Percentiles rank a stretch among this genome's conserved stretches.
Evolutionary conservation across 2,888 invertebrate genomes (phyloP).

Genomic region (Drosophila nigritarsus): DNA sequence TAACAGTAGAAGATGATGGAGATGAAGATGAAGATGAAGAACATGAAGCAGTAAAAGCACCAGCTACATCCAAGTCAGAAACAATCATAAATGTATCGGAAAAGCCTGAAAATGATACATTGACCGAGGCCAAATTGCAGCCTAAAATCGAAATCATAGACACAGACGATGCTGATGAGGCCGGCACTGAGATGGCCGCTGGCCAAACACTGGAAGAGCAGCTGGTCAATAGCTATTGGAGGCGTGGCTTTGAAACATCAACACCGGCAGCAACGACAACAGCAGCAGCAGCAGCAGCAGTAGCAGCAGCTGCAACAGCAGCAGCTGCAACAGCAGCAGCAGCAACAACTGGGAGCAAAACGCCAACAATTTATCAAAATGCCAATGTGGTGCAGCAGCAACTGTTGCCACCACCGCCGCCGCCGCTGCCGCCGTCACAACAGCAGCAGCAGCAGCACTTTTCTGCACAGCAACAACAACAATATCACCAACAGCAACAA

Average conservation of each 20-base stretch:
- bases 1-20: slow-evolving; percentile 23
- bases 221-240: slow-evolving; percentile 91
- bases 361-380: slow-evolving; percentile 83
- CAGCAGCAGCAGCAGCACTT: slow-evolving; percentile 56
- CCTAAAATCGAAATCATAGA: slow-evolving; percentile 57
- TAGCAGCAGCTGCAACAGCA: not conserved
- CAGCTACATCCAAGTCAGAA: slow-evolving; percentile 18
- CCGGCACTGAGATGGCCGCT: slow-evolving; percentile 2
- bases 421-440: slow-evolving; percentile 49
- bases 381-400: slow-evolving; percentile 70
- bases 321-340: not conserved
- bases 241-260: slow-evolving; percentile 88
- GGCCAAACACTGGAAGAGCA: slow-evolving; percentile 89
- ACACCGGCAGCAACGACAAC: slow-evolving; percentile 30
- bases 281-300: slow-evolving; percentile 49
- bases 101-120: slow-evolving; percentile 32
- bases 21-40: slow-evolving; percentile 19
- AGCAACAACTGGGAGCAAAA: slow-evolving; percentile 66
- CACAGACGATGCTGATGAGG: slow-evolving; percentile 32
- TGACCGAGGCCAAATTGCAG: slow-evolving; percentile 24
- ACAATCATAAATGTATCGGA: slow-evolving; percentile 21
- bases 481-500: slow-evolving; percentile 45
- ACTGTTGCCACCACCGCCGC: slow-evolving; percentile 85
- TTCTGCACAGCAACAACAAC: slow-evolving; percentile 57
- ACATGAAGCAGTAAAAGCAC: not conserved